These are phyloP conservation scores for Aphaenogaster rudis DNA, from an alignment of 1,140 invertebrate genomes.

Conservation along the genomic window DNA sequence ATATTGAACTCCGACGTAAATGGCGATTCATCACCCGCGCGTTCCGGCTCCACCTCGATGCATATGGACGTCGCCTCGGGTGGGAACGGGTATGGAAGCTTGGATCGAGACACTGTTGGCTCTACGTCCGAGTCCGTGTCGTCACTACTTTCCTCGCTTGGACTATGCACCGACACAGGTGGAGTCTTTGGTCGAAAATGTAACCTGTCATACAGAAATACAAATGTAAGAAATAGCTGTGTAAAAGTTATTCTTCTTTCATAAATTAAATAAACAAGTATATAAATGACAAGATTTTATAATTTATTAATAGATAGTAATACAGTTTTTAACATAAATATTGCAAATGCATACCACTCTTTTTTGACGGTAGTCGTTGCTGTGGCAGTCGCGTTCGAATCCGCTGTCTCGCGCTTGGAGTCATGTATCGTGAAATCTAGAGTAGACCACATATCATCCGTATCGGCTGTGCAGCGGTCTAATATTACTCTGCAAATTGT, in stretches of 20 bases:
- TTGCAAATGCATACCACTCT: slow-evolving; percentile 81
- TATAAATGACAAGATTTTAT: background rate
- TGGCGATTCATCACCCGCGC: slow-evolving; percentile 82
- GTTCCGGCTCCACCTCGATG: slow-evolving; percentile 83
- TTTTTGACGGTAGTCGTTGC: slow-evolving; percentile 78
- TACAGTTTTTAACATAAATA: slow-evolving; percentile 66
- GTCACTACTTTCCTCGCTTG: slow-evolving; percentile 80
- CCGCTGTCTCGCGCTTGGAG: slow-evolving; percentile 77
- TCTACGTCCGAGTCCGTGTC: slow-evolving; percentile 80
- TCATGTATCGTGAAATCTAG: slow-evolving; percentile 90
- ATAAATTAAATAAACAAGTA: background rate
- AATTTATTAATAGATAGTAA: slow-evolving; percentile 4
- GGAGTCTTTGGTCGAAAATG: slow-evolving; percentile 93
- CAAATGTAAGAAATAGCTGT: background rate
- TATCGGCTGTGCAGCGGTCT: slow-evolving; percentile 91
- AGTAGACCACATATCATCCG: slow-evolving; percentile 91
- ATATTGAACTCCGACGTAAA: slow-evolving; percentile 86
- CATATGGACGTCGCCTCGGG: slow-evolving; percentile 85
- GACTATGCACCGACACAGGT: slow-evolving; percentile 83
- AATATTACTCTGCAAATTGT: slow-evolving; percentile 89
- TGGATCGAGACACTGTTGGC: slow-evolving; percentile 68
- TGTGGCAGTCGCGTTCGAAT: slow-evolving; percentile 72
- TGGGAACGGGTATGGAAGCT: slow-evolving; percentile 84
- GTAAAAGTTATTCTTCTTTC: background rate
- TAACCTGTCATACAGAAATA: slow-evolving; percentile 86